These are phyloP conservation scores for Drosophila melanosoma DNA, from an alignment of 2,888 invertebrate species.

Conservation along the genomic window DNA sequence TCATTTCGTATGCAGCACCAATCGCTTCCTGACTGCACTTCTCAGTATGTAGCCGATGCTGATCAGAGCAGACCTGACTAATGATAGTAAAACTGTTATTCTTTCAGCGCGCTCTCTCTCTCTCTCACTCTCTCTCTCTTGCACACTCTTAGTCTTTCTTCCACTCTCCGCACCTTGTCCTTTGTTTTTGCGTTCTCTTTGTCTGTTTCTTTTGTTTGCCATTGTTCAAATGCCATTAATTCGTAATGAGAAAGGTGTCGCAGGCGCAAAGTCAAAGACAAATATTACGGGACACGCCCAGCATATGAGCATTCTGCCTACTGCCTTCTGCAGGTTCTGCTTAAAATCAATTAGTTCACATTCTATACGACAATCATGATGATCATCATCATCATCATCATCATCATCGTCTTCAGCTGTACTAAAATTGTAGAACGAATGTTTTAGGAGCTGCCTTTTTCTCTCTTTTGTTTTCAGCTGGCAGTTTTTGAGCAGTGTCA, in stretches of 20 bases:
- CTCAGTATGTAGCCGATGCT: constrained; percentile 44
- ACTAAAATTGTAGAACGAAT: constrained; percentile 50
- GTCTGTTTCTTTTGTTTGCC: constrained; percentile 48
- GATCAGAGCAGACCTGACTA: constrained; percentile 54
- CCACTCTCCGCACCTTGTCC: constrained; percentile 49
- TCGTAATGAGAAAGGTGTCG: constrained; percentile 82
- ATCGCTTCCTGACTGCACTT: constrained; percentile 36
- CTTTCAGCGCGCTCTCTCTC: constrained; percentile 30
- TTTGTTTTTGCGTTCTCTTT: constrained; percentile 46
- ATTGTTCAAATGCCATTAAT: constrained; percentile 76
- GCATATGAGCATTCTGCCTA: background rate
- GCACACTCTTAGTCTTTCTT: constrained; percentile 17
- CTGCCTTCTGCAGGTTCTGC: constrained; percentile 63
- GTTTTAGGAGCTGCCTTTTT: background rate
- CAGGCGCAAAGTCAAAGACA: constrained; percentile 72
- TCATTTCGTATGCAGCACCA: constrained; percentile 72
- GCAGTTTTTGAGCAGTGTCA: background rate
- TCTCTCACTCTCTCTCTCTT: constrained; percentile 28
- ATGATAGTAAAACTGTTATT: constrained; percentile 75
- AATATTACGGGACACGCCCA: constrained; percentile 74
- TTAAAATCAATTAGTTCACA: constrained; percentile 79
- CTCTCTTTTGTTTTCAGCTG: constrained; percentile 5
- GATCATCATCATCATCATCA: constrained; percentile 40
- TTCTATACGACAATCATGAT: constrained; percentile 33
- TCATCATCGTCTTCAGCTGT: constrained; percentile 56